phyloP scores from a whole-genome alignment of 2,888 invertebrate species.

The Odontocolon sp. region DNA sequence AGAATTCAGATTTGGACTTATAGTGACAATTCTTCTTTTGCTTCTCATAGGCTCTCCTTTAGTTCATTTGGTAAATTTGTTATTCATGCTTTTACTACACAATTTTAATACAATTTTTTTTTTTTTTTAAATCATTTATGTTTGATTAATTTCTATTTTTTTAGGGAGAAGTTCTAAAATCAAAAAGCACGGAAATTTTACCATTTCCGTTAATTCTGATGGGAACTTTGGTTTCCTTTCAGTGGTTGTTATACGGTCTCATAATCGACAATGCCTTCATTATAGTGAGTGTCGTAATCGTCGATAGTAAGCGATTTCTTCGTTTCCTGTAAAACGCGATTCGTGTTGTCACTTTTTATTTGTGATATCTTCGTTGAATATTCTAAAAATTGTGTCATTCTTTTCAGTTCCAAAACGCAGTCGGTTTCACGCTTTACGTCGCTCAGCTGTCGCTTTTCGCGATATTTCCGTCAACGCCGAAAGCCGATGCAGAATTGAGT shows the following conservation, averaged over 20 bases:
- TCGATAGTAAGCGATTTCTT: not conserved
- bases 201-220: constrained; percentile 94
- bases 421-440: constrained; percentile 84
- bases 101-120: not conserved
- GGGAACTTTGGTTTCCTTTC: constrained; percentile 89
- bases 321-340: constrained; percentile 27
- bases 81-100: not conserved
- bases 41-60: constrained; percentile 87
- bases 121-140: constrained; percentile 40
- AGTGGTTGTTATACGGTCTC: constrained; percentile 92
- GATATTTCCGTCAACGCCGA: constrained; percentile 84
- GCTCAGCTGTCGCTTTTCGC: constrained; percentile 87
- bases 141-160: constrained; percentile 4
- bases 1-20: constrained; percentile 87
- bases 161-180: constrained; percentile 89
- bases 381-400: constrained; percentile 56
- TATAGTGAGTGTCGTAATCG: constrained; percentile 84
- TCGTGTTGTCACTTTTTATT: constrained; percentile 19
- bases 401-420: constrained; percentile 87
- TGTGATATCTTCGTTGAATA: not conserved
- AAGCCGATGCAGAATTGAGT: constrained; percentile 8
- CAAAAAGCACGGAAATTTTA: constrained; percentile 91
- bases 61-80: constrained; percentile 84
- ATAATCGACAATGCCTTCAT: constrained; percentile 89
- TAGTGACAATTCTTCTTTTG: constrained; percentile 87